phyloP scores from a whole-genome alignment of 2,797 vertebrate species.

The Macroramphosus scolopax region DNA sequence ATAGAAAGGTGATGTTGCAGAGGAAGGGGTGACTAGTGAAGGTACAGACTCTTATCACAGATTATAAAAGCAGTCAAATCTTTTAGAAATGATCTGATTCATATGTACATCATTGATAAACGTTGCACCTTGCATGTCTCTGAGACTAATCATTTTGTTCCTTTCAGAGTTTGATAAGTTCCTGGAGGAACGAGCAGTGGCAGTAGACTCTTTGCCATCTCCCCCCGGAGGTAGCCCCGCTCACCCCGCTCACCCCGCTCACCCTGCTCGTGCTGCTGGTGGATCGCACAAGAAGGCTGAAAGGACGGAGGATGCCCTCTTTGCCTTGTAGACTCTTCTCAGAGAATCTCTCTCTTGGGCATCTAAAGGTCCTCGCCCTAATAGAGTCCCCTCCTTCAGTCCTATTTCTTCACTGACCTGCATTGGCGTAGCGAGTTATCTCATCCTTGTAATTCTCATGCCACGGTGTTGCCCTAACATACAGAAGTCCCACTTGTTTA shows the following conservation, averaged over 20 bases:
- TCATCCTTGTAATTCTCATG: constrained; percentile 33
- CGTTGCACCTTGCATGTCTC: neutral
- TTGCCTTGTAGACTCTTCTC: constrained; percentile 83
- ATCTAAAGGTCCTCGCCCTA: constrained; percentile 22
- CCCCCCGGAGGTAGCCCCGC: constrained; percentile 77
- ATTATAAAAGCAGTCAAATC: no score
- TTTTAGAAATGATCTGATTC: no score
- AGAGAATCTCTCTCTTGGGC: constrained; percentile 42
- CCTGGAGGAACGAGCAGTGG: constrained; percentile 93
- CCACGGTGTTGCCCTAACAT: constrained; percentile 42
- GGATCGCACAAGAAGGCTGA: constrained; percentile 87
- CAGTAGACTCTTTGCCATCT: constrained; percentile 83
- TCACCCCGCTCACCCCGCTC: constrained; percentile 45
- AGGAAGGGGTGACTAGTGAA: constrained; percentile 98
- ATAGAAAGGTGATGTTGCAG: constrained; percentile 90
- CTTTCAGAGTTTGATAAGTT: constrained; percentile 96
- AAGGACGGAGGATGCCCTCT: constrained; percentile 91
- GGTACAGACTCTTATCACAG: constrained; percentile 72
- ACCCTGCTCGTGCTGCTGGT: constrained; percentile 58
- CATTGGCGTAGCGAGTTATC: constrained; percentile 38
- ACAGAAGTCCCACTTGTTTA: constrained; percentile 54
- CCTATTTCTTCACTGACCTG: constrained; percentile 41
- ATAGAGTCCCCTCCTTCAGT: constrained; percentile 25
- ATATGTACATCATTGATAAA: neutral
- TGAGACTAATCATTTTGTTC: constrained; percentile 12